Base-by-base conservation (phyloP, 2,113 vertebrate species). In the Nothoprocta pentlandii region DNA sequence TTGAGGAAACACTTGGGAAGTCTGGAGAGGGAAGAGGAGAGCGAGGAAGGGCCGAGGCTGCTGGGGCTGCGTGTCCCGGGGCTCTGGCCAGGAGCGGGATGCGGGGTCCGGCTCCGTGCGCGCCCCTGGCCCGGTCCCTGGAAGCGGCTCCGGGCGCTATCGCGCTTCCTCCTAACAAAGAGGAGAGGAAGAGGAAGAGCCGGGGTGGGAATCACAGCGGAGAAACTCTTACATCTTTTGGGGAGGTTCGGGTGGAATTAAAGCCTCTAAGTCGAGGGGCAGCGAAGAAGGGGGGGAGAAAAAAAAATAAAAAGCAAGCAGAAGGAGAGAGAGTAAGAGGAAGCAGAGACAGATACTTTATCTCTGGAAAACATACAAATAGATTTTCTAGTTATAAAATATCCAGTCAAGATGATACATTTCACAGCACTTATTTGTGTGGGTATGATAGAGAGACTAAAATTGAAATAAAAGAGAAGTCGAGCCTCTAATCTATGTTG, bases 351-450 rank as follows among this genome's bases (percentile, higher is more conserved):
- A 79, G 74, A 63, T 21, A 85, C 83, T 93, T 96, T 93, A 96
- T 94, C 90, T 94, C 71, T 59, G 69, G 87, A 58, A 93, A 95
- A 95, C 85, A 80, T 17, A 87, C 78, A 85, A 91, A 89, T 56
- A 96, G 92, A 90, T 93, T 95, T 91, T 89, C 83, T 87, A 92
- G 92, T 95, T 93, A 91, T 87, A 89, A 96, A 96, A 92, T 46
- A 92, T 6, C 96, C 85, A 81, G 94, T 80, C 91, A 80, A 87
- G 82, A 89, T 89, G 89, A 93, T 87, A 23, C 87, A 80, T 96
- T 82, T 86, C 89, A 71, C 21, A 51, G 78, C 2, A 36, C 76
- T 66, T 70, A 85, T n/a, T 53, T 54, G 78, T 63, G 77, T 64
- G 78, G 58, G 76, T 32, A 79, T n/a, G 83, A 49, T 87, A 87